Conservation (phyloP, 2,888 invertebrate species). For the Erannis defoliaria region DNA sequence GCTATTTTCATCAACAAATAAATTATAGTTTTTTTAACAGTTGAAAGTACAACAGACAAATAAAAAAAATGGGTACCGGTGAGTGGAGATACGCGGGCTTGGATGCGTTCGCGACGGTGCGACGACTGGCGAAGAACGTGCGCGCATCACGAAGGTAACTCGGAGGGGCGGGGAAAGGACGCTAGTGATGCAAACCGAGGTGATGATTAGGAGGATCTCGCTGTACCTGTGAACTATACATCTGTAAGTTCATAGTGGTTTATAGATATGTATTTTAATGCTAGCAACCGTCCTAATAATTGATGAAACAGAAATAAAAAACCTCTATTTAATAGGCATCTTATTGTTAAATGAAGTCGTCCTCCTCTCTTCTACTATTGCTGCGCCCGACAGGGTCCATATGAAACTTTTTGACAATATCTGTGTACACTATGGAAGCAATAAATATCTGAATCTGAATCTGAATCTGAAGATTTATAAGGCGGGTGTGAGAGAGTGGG, state of each 20-base stretch:
- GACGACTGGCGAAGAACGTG: constrained; percentile 40
- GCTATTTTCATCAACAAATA: not conserved
- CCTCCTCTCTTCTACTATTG: too few relatives aligned
- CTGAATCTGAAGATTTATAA: too few relatives aligned
- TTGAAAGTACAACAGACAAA: constrained; percentile 32
- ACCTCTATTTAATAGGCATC: too few relatives aligned
- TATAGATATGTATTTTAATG: not conserved
- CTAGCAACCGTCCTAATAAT: too few relatives aligned
- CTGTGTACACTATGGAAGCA: too few relatives aligned
- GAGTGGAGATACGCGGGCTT: constrained; percentile 21
- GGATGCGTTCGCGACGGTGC: constrained; percentile 43
- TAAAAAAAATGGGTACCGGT: constrained; percentile 29
- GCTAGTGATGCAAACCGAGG: constrained; percentile 32
- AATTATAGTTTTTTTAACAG: not conserved
- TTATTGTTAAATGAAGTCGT: too few relatives aligned
- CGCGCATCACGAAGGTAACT: constrained; percentile 45
- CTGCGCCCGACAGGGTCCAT: too few relatives aligned
- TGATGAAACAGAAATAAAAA: too few relatives aligned
- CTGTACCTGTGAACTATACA: not conserved
- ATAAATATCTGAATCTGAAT: too few relatives aligned
- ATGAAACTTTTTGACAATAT: too few relatives aligned
- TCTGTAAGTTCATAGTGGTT: not conserved
- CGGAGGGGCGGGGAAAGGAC: constrained; percentile 42
- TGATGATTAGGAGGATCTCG: constrained; percentile 26
- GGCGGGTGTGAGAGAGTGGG: too few relatives aligned